phyloP scores from a whole-genome alignment of 2,888 invertebrate species.

The Scaeva pyrastri region DNA sequence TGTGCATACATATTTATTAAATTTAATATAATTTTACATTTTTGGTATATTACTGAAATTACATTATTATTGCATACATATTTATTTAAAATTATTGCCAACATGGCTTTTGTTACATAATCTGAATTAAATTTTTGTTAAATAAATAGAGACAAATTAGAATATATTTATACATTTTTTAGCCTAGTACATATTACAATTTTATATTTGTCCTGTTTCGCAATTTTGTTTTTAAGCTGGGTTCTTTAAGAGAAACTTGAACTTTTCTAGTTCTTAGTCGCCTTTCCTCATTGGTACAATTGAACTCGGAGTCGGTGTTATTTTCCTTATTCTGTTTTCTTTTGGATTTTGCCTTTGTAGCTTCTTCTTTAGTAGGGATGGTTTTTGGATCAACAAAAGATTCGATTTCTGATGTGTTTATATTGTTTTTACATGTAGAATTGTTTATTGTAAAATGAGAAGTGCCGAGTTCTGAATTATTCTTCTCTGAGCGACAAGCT shows the following conservation, averaged over 20 bases:
- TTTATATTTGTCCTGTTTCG: conserved; percentile 61
- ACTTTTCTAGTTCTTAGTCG: conserved; percentile 23
- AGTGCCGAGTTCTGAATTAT: neutral
- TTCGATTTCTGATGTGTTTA: neutral
- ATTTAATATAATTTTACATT: no score
- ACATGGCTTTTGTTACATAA: neutral
- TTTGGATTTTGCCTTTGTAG: neutral
- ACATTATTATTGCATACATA: neutral
- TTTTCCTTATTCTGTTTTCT: conserved; percentile 45
- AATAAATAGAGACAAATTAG: neutral
- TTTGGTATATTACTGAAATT: no score
- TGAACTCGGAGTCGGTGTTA: no score
- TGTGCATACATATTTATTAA: no score
- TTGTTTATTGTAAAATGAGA: neutral
- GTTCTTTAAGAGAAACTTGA: conserved; percentile 57
- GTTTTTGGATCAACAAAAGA: neutral
- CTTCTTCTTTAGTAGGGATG: neutral
- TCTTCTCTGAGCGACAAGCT: neutral
- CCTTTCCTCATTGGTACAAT: conserved; percentile 44
- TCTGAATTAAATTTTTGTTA: neutral
- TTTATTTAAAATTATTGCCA: neutral
- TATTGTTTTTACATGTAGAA: neutral
- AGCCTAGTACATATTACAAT: conserved; percentile 26
- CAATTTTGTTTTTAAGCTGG: conserved; percentile 49
- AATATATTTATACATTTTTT: neutral